Conservation (phyloP, 2,797 vertebrate species). For the Squalus acanthias region DNA sequence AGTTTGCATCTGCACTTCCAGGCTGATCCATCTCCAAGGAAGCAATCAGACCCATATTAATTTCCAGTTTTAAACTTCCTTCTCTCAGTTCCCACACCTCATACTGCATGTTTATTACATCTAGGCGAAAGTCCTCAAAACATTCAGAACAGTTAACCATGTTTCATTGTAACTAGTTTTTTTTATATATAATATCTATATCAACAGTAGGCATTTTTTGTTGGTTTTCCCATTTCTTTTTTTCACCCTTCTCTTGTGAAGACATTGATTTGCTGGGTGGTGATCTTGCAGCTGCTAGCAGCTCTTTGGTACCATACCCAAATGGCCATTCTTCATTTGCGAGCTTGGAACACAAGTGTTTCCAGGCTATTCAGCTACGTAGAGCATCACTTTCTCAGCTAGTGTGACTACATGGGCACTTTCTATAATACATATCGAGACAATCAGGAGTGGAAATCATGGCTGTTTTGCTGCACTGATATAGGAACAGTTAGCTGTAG, state of each 20-base stretch:
- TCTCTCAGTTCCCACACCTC: neutral
- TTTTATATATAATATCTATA: neutral
- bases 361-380: neutral
- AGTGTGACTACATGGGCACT: neutral
- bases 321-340: neutral
- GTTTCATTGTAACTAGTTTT: neutral
- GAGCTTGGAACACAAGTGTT: neutral
- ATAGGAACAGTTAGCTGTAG: neutral
- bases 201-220: neutral
- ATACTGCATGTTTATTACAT: neutral
- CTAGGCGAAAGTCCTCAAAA: neutral
- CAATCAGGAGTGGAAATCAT: neutral
- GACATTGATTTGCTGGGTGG: neutral
- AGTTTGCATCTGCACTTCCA: neutral
- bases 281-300: neutral
- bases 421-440: neutral
- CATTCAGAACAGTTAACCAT: neutral
- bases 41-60: neutral
- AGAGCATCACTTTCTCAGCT: neutral
- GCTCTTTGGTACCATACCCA: neutral
- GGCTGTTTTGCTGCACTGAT: neutral
- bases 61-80: neutral
- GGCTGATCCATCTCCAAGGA: neutral
- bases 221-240: neutral
- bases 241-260: neutral